These are phyloP conservation scores for Numenius phaeopus DNA, from an alignment of 2,797 vertebrate species.

Conservation along the genomic window DNA sequence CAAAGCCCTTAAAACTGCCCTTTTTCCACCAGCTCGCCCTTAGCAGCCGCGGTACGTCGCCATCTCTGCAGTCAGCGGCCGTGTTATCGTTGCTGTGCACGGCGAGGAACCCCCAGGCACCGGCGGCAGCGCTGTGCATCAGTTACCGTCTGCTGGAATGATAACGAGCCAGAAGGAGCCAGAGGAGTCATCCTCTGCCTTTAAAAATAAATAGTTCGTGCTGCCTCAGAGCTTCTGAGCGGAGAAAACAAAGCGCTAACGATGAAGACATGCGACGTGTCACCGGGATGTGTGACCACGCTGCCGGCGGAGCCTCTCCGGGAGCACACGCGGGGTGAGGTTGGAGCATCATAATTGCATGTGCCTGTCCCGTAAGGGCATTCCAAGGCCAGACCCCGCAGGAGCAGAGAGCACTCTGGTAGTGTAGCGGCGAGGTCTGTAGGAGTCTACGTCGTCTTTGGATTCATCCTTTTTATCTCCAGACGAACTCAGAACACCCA, in stretches of 20 bases:
- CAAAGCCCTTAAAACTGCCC: neutral
- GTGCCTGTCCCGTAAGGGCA: neutral
- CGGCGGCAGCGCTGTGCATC: neutral
- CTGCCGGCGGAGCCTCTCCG: neutral
- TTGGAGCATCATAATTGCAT: neutral
- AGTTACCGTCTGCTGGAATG: neutral
- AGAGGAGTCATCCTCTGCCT: neutral
- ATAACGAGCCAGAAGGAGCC: neutral
- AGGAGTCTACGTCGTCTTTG: neutral
- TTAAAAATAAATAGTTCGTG: neutral
- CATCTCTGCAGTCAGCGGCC: neutral
- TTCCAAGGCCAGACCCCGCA: neutral
- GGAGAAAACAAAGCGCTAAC: neutral
- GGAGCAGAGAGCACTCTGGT: neutral
- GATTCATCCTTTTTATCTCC: neutral
- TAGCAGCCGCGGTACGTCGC: neutral
- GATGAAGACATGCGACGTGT: neutral
- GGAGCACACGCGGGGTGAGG: accelerated
- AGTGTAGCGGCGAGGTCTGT: accelerated
- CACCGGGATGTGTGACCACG: accelerated
- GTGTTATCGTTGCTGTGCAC: neutral
- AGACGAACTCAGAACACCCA: neutral
- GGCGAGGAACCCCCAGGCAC: neutral
- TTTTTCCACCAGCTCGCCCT: neutral
- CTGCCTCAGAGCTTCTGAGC: neutral